These are phyloP conservation scores for Grantiella picta DNA, from an alignment of 2,113 vertebrate species.

Conservation along the genomic window DNA sequence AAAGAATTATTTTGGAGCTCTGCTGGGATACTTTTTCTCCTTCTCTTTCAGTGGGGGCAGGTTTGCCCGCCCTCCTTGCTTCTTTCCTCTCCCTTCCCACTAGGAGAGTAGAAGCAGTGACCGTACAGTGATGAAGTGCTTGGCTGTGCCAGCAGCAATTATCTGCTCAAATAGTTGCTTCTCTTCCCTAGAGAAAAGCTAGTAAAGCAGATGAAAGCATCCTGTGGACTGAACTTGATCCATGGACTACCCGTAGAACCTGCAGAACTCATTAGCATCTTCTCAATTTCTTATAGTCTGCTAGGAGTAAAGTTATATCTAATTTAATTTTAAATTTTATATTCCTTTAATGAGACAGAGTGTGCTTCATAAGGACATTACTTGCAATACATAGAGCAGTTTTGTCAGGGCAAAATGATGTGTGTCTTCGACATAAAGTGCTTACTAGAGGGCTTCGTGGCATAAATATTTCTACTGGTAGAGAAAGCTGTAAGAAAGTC, in stretches of 20 bases:
- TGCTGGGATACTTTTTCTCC: neutral
- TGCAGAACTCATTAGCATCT: neutral
- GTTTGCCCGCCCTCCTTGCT: neutral
- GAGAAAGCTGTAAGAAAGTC: neutral
- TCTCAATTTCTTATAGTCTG: neutral
- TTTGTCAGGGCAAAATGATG: conserved; percentile 14
- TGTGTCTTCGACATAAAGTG: neutral
- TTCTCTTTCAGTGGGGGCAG: neutral
- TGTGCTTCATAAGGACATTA: neutral
- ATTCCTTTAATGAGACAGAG: conserved; percentile 13
- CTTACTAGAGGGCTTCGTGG: neutral
- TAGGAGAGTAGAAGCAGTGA: neutral
- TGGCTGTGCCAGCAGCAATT: neutral
- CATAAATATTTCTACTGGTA: neutral
- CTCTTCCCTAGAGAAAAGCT: neutral
- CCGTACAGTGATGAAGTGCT: neutral
- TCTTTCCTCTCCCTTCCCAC: neutral
- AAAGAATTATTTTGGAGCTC: neutral
- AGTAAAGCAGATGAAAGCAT: neutral
- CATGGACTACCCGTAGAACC: conserved; percentile 19
- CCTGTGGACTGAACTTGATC: neutral
- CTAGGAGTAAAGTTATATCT: neutral
- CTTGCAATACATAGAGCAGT: neutral
- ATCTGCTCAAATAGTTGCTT: neutral
- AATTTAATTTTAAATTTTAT: conserved; percentile 41